Evolutionary conservation across 2,113 vertebrate genomes (phyloP), one percentile per base, ranked within the genome.

Genomic region (Fregetta grallaria): DNA sequence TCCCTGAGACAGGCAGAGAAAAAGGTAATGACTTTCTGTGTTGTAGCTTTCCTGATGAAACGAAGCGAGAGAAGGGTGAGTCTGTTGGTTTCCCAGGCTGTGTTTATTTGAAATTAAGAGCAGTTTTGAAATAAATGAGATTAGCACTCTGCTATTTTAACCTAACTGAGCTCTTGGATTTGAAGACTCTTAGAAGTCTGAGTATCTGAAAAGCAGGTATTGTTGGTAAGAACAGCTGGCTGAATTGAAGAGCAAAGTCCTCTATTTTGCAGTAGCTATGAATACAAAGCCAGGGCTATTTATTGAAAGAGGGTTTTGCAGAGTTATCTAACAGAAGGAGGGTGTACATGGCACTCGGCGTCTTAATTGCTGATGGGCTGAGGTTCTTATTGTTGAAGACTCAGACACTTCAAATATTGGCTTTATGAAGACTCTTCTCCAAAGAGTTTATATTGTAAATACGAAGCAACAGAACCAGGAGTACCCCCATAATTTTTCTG

Each of bases 121-220:
- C 10, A 10, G 27, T 84, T 92, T 78, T 52, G 52, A 67, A 92
- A 89, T 75, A 72, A 92, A 76, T 58, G 30, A 53, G 63, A 70
- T 95, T 90, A 83, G 42, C 45, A 53, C n/a, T 92, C 23, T 42
- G 44, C 49, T 76, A 11, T 79, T 90, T 70, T 61, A 90, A 85
- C 56, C 38, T 65, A 47, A 62, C 49, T 42, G 78, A 88, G 40
- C 53, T 70, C 62, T 90, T 87, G 56, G 52, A 78, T 18, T 81
- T 21, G 40, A 79, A 94, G 78, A 17, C 10, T 89, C 47, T 93
- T 38, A 61, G 42, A 85, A 88, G 50, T 88, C 45, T 76, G 70
- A 65, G 66, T 84, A 56, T 93, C 66, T 97, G 96, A 94, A 96
- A 95, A 80, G 85, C 75, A 88, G 75, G 67, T 92, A 44, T 96